These are phyloP conservation scores for Chloropsis hardwickii DNA, from an alignment of 2,113 vertebrate species.

Conservation along the genomic window DNA sequence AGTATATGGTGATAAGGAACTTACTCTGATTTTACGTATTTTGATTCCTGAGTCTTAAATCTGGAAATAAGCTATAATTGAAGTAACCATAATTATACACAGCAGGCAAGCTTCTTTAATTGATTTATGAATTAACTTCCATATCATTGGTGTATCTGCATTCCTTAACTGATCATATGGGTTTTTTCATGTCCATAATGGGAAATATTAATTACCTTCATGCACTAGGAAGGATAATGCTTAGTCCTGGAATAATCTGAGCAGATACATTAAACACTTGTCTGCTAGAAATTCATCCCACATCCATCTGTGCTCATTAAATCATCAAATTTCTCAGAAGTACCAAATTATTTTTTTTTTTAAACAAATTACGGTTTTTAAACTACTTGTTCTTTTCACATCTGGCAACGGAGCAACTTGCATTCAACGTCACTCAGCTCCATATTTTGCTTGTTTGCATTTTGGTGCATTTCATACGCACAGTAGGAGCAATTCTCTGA, in stretches of 20 bases:
- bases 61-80: slow-evolving; percentile 51
- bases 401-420: slow-evolving; percentile 46
- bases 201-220: slow-evolving; percentile 62
- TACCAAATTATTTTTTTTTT: slow-evolving; percentile 61
- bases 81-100: slow-evolving; percentile 57
- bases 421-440: not conserved
- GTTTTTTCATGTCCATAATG: slow-evolving; percentile 45
- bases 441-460: slow-evolving; percentile 56
- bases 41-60: slow-evolving; percentile 37
- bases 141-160: slow-evolving; percentile 20
- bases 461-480: slow-evolving; percentile 37
- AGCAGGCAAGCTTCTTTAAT: slow-evolving; percentile 42
- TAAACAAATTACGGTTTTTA: slow-evolving; percentile 61
- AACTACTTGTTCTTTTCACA: slow-evolving; percentile 67
- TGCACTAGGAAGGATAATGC: slow-evolving; percentile 55
- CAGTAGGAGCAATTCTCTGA: slow-evolving; percentile 52
- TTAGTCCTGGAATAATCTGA: slow-evolving; percentile 58
- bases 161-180: slow-evolving; percentile 39
- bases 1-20: not conserved
- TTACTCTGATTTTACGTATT: slow-evolving; percentile 25
- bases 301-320: slow-evolving; percentile 70
- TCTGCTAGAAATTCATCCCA: slow-evolving; percentile 63
- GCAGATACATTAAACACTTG: slow-evolving; percentile 58
- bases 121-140: slow-evolving; percentile 54
- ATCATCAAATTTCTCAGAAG: slow-evolving; percentile 66